A percentile compares a stretch with the other conserved stretches of the same genome.
phyloP scores from a whole-genome alignment of 2,888 invertebrate species.

The Carcina quercana region DNA sequence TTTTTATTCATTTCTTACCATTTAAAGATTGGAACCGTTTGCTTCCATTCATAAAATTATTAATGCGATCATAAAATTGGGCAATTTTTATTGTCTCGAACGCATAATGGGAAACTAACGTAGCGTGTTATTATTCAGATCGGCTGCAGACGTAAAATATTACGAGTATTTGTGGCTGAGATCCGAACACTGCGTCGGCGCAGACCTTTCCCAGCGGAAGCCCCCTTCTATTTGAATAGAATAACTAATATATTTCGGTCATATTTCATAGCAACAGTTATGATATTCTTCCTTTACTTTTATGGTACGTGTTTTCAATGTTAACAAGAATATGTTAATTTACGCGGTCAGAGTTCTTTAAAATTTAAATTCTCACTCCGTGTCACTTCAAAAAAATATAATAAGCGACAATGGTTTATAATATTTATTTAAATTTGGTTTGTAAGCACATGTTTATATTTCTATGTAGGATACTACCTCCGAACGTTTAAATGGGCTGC shows the following conservation, averaged over 20 bases:
- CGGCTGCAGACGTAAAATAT: slow-evolving; percentile 69
- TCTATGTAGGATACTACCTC: too few species aligned
- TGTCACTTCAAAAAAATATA: too few species aligned
- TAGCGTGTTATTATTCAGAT: slow-evolving; percentile 75
- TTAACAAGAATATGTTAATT: slow-evolving; percentile 50
- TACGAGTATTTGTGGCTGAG: slow-evolving; percentile 58
- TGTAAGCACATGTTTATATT: too few species aligned
- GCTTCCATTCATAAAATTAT: slow-evolving; percentile 75
- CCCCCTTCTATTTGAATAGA: slow-evolving; percentile 68
- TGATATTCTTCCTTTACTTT: slow-evolving; percentile 65
- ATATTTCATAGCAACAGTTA: slow-evolving; percentile 69
- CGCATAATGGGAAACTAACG: slow-evolving; percentile 75
- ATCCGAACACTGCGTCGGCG: slow-evolving; percentile 28
- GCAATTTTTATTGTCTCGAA: slow-evolving; percentile 74
- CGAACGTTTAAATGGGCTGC: too few species aligned
- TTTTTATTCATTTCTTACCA: slow-evolving; percentile 61
- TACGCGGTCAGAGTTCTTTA: slow-evolving; percentile 35
- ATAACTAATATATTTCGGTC: slow-evolving; percentile 66
- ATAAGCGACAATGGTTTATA: too few species aligned
- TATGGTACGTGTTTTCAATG: slow-evolving; percentile 52
- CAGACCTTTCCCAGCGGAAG: slow-evolving; percentile 59
- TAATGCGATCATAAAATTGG: slow-evolving; percentile 74
- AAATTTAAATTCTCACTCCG: slow-evolving; percentile 31
- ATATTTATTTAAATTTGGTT: too few species aligned
- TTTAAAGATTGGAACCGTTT: slow-evolving; percentile 62